These are phyloP conservation scores for Drosophila lutescens DNA, from an alignment of 2,888 invertebrate genomes.

Conservation along the genomic window DNA sequence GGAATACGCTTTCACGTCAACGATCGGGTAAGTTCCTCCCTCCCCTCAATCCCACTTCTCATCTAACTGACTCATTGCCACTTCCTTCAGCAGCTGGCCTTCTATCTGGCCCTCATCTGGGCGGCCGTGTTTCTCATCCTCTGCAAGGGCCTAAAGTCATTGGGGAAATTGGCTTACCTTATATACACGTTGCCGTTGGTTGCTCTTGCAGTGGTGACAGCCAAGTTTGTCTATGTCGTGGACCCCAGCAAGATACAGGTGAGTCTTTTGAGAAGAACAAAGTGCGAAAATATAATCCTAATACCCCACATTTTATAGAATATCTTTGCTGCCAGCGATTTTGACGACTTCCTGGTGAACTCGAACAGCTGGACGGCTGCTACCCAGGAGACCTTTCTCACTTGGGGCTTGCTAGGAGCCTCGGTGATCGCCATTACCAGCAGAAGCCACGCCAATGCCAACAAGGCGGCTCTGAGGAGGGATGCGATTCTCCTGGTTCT, in stretches of 20 bases:
- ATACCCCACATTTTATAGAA: conserved; percentile 85
- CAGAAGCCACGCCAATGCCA: conserved; percentile 70
- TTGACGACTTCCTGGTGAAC: conserved; percentile 94
- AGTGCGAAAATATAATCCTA: background rate
- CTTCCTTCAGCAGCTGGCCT: conserved; percentile 91
- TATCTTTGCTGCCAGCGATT: conserved; percentile 91
- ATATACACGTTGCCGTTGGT: conserved; percentile 92
- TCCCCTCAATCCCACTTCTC: conserved; percentile 1
- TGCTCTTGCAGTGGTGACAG: conserved; percentile 85
- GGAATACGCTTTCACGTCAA: conserved; percentile 81
- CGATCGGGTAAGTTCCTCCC: conserved; percentile 76
- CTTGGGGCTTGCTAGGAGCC: conserved; percentile 89
- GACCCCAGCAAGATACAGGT: conserved; percentile 80
- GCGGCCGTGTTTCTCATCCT: conserved; percentile 94
- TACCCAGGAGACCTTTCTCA: conserved; percentile 92
- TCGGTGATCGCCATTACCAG: conserved; percentile 83
- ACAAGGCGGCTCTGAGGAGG: conserved; percentile 82
- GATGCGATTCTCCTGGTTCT: conserved; percentile 89
- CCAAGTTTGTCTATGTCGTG: conserved; percentile 78
- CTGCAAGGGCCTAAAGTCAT: conserved; percentile 91
- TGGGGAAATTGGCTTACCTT: conserved; percentile 87
- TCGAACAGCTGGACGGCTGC: conserved; percentile 94
- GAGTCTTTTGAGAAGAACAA: conserved; percentile 1
- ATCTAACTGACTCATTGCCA: conserved; percentile 39
- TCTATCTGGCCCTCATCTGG: conserved; percentile 95